Percentiles rank a stretch among this genome's conserved stretches.
phyloP scores from a whole-genome alignment of 2,797 vertebrate genomes.

The Anisognathus igniventris region DNA sequence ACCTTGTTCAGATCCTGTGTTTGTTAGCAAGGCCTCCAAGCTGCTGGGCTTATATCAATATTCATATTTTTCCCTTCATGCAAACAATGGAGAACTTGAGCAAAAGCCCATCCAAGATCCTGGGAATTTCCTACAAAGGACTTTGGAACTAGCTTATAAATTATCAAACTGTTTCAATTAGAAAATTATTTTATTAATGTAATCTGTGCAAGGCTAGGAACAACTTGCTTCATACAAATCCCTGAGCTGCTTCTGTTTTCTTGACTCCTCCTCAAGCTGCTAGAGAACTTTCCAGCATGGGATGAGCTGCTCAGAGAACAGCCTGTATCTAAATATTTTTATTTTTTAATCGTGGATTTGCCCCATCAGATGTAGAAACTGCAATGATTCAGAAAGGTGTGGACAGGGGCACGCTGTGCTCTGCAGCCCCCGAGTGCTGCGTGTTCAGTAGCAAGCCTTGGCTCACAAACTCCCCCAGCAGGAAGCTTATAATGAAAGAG shows the following conservation, averaged over 20 bases:
- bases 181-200: not conserved
- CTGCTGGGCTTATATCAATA: not conserved
- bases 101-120: not conserved
- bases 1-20: not conserved
- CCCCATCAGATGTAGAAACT: not conserved
- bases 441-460: constrained; percentile 34
- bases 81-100: not conserved
- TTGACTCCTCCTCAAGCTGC: not conserved
- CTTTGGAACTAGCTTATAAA: not conserved
- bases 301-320: not conserved
- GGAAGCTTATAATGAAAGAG: constrained; percentile 54
- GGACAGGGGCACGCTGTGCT: not conserved
- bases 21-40: not conserved
- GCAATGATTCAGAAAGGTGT: not conserved
- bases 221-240: not conserved
- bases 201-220: not conserved
- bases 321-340: not conserved
- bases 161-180: not conserved
- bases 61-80: not conserved
- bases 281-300: not conserved
- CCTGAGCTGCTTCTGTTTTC: not conserved
- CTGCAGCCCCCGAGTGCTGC: not conserved
- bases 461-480: constrained; percentile 33
- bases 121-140: not conserved
- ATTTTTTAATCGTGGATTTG: not conserved